Evolutionary conservation across 1,140 invertebrate species (phyloP).

Genomic region (Calosoma granatense): DNA sequence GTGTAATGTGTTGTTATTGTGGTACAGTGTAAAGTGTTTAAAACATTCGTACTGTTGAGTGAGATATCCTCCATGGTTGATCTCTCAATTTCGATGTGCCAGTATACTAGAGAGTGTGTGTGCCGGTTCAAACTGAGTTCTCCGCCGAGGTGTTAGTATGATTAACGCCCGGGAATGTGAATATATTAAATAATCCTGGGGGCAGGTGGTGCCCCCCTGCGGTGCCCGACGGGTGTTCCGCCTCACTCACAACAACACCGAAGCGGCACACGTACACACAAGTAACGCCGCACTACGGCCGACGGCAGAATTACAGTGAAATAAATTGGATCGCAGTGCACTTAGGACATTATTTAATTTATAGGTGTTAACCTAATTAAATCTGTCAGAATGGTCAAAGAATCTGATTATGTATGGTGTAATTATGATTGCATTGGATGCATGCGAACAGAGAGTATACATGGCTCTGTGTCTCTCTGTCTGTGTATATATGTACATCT

Average conservation of each 20-base stretch:
- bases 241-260: background rate
- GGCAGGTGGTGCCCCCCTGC: conserved; percentile 28
- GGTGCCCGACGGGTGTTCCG: conserved; percentile 17
- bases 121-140: background rate
- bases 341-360: background rate
- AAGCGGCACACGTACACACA: background rate
- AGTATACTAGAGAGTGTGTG: too few relatives aligned
- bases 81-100: conserved; percentile 1
- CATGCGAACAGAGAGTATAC: background rate
- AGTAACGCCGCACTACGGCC: too few relatives aligned
- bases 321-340: background rate
- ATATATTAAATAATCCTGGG: conserved; percentile 33
- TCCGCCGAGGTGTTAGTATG: conserved; percentile 27
- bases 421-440: background rate
- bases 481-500: too few relatives aligned
- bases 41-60: too few relatives aligned
- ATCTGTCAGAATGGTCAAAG: conserved; percentile 3
- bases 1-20: too few relatives aligned
- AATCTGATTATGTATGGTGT: conserved; percentile 9
- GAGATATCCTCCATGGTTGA: background rate
- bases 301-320: background rate
- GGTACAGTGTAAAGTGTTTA: too few relatives aligned
- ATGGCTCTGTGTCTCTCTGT: too few relatives aligned
- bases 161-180: conserved; percentile 31
- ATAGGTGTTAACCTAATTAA: conserved; percentile 9